Conservation (phyloP, 2,797 vertebrate species). For the Pseudochaenichthys georgianus region DNA sequence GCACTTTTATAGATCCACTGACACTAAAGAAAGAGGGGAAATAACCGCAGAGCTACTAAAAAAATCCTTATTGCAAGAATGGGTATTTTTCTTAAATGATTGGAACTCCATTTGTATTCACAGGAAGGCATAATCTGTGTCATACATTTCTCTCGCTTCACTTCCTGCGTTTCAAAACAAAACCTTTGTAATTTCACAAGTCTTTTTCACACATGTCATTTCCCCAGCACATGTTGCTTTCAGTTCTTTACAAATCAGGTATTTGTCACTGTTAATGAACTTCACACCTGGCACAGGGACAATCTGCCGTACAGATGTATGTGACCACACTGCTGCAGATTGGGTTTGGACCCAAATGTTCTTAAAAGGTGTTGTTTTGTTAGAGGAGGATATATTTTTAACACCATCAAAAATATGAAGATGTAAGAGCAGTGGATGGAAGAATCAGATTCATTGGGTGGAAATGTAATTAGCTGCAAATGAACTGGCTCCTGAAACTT, state of each 20-base stretch:
- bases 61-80: too few species aligned
- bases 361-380: constrained; percentile 81
- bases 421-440: constrained; percentile 66
- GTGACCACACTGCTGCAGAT: constrained; percentile 61
- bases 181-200: constrained; percentile 62
- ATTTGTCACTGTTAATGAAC: constrained; percentile 84
- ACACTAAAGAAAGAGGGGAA: not conserved
- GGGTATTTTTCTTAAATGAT: too few species aligned
- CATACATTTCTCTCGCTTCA: constrained; percentile 17
- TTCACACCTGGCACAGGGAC: constrained; percentile 77
- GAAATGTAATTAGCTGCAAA: constrained; percentile 82
- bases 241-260: constrained; percentile 74
- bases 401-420: constrained; percentile 74
- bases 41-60: too few species aligned
- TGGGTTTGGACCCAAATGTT: constrained; percentile 63
- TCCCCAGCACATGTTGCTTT: constrained; percentile 70
- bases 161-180: constrained; percentile 57
- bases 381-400: constrained; percentile 79
- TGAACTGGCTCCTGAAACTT: constrained; percentile 69
- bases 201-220: constrained; percentile 63
- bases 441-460: constrained; percentile 66
- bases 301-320: constrained; percentile 78
- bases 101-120: too few species aligned
- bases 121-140: constrained; percentile 26
- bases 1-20: not conserved